Percentiles rank a stretch among this genome's conserved stretches.
phyloP scores from a whole-genome alignment of 2,888 invertebrate species.

The Caenorhabditis auriculariae region DNA sequence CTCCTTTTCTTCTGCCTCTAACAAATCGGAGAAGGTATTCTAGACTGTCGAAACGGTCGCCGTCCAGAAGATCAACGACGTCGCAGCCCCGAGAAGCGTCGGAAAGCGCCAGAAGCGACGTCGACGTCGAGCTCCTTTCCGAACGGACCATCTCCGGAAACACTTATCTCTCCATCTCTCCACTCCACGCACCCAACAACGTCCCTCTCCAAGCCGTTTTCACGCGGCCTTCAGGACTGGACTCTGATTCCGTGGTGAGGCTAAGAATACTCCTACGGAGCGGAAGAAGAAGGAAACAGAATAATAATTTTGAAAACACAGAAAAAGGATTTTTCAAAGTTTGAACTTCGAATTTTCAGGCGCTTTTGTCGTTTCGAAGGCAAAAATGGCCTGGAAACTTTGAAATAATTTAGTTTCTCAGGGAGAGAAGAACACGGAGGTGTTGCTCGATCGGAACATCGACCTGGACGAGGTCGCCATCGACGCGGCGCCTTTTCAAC shows the following conservation, averaged over 20 bases:
- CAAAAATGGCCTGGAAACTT: not conserved
- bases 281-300: not conserved
- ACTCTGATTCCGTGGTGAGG: constrained; percentile 2
- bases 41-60: constrained; percentile 28
- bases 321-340: not conserved
- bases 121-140: constrained; percentile 32
- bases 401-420: constrained; percentile 5
- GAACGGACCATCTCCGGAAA: constrained; percentile 40
- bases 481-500: constrained; percentile 51
- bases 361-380: not conserved
- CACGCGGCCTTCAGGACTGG: constrained; percentile 28
- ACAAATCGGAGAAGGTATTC: not conserved
- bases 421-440: constrained; percentile 32
- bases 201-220: constrained; percentile 44
- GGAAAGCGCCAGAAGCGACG: constrained; percentile 22
- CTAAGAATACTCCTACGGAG: not conserved
- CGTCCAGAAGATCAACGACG: constrained; percentile 24
- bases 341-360: not conserved
- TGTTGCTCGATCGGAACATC: constrained; percentile 34
- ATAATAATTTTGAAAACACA: not conserved
- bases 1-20: not conserved
- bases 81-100: constrained; percentile 20
- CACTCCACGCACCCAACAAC: constrained; percentile 44
- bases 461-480: constrained; percentile 46
- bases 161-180: constrained; percentile 42